Percentiles rank a stretch among this genome's conserved stretches.
These are phyloP conservation scores for Plumapathes pennacea DNA, from an alignment of 92 coral and sea anemone genomes.

Conservation along the genomic window DNA sequence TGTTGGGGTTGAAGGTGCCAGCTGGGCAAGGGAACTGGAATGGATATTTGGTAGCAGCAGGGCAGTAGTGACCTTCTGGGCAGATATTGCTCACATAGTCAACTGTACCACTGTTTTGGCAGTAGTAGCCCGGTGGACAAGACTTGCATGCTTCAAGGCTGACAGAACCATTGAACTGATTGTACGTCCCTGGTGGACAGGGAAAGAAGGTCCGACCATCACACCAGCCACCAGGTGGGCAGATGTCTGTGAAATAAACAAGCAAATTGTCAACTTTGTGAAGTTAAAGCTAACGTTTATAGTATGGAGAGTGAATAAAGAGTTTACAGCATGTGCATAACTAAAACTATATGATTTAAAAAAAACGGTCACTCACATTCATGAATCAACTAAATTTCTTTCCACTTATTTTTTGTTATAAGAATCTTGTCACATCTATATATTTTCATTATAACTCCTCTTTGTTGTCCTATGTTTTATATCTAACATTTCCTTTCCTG, in stretches of 20 bases:
- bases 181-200: constrained; percentile 90
- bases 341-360: too few species aligned
- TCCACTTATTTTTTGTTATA: too few species aligned
- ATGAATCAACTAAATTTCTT: too few species aligned
- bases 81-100: constrained; percentile 60
- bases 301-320: too few species aligned
- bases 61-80: constrained; percentile 94
- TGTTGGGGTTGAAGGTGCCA: constrained; percentile 81
- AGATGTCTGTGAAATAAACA: constrained; percentile 59
- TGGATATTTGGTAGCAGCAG: constrained; percentile 81
- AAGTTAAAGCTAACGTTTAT: too few species aligned
- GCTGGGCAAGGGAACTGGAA: constrained; percentile 95
- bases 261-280: too few species aligned
- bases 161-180: constrained; percentile 70
- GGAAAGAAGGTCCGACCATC: constrained; percentile 88
- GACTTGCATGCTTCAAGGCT: constrained; percentile 57
- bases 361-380: too few species aligned
- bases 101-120: constrained; percentile 77
- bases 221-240: constrained; percentile 94
- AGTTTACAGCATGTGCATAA: too few species aligned
- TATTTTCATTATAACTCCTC: too few species aligned
- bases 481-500: too few species aligned
- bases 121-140: constrained; percentile 89
- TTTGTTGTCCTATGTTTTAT: too few species aligned
- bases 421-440: too few species aligned